Base-by-base conservation (phyloP, 2,113 vertebrate species). In the Craseonycteris thonglongyai region DNA sequence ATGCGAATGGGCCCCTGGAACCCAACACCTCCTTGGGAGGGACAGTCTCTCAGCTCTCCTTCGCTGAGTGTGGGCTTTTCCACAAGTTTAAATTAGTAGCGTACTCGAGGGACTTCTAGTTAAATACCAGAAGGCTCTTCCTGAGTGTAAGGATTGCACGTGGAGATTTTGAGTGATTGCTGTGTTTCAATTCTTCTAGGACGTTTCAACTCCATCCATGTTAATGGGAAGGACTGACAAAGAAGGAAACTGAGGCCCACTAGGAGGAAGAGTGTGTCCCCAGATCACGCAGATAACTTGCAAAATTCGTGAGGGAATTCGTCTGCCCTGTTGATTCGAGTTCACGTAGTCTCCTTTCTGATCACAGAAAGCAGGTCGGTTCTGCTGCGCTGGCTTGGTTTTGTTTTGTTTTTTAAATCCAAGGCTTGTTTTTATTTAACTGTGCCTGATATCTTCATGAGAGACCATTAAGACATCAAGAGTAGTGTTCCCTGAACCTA, bases 121-220 rank as follows among this genome's bases (percentile, higher is more conserved):
- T 6, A 15, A 9, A 28, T 28, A 1, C 45, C 35, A 42, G 45
- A 33, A 26, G 38, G 38, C 15, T 1, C 18, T 19, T 35, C 16
- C 71, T 3, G 12, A 4, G 18, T 8, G 7, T 1, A 2, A 42
- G 19, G 49, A 2, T 33, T 4, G 7, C 1, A 0, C 16, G 0
- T 0, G 19, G 8, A 83, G 35, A 30, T n/a, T 69, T 18, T 33
- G 7, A 81, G 26, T 22, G 47, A 6, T 19, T 28, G 88, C 7
- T 80, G 38, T 26, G 33, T 35, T 69, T 42, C 49, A 2, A 4
- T 11, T 49, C 45, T 83, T 59, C 40, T 1, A 47, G 59, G 45
- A 7, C 7, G 8, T 19, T 88, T 71, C 65, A 5, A 3, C 54
- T 78, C 19, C 69, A 49, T 3, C 33, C 13, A 2, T 1, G 6